Evolutionary conservation across 2,797 vertebrate genomes (phyloP), one percentile per base, ranked within the genome.

Genomic region (Apogon hyalosoma): DNA sequence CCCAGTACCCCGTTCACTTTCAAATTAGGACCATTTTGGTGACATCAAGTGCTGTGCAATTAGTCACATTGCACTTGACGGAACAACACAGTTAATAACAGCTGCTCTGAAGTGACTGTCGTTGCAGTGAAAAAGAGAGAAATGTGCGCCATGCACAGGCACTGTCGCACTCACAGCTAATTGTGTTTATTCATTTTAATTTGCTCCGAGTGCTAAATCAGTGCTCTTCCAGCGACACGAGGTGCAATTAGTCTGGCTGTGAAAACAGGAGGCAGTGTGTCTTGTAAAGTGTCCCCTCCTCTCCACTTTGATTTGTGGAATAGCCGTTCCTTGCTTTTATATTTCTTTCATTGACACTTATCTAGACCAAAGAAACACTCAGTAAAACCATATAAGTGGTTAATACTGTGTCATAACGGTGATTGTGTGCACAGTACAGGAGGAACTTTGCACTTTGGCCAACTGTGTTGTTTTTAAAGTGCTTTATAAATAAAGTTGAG

Each of bases 181-280:
- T 94, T 93, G 87, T 93, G 90, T 93, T 93, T 93, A 93, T 93
- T 93, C 85, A 85, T 92, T 90, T 94, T 93, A 92, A 94, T 94
- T 93, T 92, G 88, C 87, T 90, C 87, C 47, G 77, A 93, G 90
- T 92, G 87, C 89, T 92, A 92, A 93, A 93, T 93, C 87, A 86
- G 90, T 80, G 83, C 91, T 88, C 89, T 87, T 90, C 86, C 77
- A 81, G 75, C 53, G 59, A 84, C 84, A 84, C 73, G 62, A 87
- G 86, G 86, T 87, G 87, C 89, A 91, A 91, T 92, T 91, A 89
- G 83, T 87, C 83, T 83, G 74, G 50, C 71, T 75, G 77, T 84
- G 80, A 88, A 88, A 88, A 90, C 85, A 73, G 73, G 74, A 82
- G 73, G 77, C 67, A 47, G 68, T 69, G 60, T 85, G 66, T 88